Percentiles rank a stretch among this genome's conserved stretches.
Evolutionary conservation across 2,888 invertebrate species (phyloP).

Genomic region (Syritta pipiens): DNA sequence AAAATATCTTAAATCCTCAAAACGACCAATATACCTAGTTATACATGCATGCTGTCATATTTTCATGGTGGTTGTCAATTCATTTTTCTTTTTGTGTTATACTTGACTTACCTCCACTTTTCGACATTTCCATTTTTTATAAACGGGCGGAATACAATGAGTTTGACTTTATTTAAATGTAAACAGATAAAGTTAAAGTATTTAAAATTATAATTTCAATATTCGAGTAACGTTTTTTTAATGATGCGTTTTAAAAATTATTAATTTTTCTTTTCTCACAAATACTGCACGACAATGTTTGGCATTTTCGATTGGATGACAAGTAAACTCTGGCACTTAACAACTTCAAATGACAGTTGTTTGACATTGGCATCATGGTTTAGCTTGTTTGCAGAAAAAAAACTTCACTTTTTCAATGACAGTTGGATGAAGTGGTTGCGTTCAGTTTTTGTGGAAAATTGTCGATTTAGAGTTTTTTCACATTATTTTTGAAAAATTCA

Average conservation of each 20-base stretch:
- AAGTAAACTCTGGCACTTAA: constrained; percentile 28
- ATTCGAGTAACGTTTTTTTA: too few relatives aligned
- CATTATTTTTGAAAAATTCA: too few relatives aligned
- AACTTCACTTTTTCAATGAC: constrained; percentile 4
- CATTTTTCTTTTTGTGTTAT: neutral
- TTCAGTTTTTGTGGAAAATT: constrained; percentile 31
- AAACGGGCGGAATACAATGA: neutral
- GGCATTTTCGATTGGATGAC: constrained; percentile 22
- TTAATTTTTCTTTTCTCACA: neutral
- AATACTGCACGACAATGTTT: constrained; percentile 5
- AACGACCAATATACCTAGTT: too few relatives aligned
- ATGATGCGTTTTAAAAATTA: too few relatives aligned
- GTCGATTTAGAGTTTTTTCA: neutral
- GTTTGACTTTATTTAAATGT: neutral
- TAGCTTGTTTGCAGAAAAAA: neutral
- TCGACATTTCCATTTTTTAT: constrained; percentile 22
- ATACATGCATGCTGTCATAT: constrained; percentile 44
- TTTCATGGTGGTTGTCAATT: constrained; percentile 26
- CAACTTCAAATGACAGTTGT: constrained; percentile 36
- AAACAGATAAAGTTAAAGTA: too few relatives aligned
- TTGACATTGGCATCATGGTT: constrained; percentile 18
- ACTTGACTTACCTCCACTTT: constrained; percentile 37
- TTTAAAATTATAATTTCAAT: too few relatives aligned
- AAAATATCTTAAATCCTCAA: too few relatives aligned
- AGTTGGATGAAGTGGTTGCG: constrained; percentile 27